phyloP scores from a whole-genome alignment of 2,888 invertebrate genomes.

The Spatulosminthurus flaviceps region DNA sequence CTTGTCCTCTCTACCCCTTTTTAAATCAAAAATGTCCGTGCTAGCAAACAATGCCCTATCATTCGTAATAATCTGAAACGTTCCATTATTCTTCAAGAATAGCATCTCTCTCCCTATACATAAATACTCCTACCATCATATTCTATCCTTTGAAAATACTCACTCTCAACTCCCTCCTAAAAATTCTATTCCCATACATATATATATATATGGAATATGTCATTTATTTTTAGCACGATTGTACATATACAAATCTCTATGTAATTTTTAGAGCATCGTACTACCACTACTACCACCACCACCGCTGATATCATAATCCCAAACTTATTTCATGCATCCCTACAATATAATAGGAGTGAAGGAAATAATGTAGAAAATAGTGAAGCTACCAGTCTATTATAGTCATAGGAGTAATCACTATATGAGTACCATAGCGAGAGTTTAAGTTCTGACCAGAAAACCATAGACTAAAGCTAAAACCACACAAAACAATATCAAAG shows the following conservation, averaged over 20 bases:
- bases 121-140: too few relatives aligned
- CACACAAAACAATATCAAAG: constrained; percentile 6
- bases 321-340: too few relatives aligned
- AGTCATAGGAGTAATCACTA: background rate
- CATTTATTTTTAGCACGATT: too few relatives aligned
- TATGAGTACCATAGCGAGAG: background rate
- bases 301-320: too few relatives aligned
- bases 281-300: too few relatives aligned
- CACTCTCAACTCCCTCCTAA: background rate
- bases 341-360: too few relatives aligned
- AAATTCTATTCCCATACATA: too few relatives aligned
- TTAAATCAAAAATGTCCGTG: constrained; percentile 59
- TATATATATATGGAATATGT: background rate
- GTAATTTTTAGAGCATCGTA: background rate
- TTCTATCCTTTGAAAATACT: too few relatives aligned
- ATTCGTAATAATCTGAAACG: constrained; percentile 54
- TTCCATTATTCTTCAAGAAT: constrained; percentile 34
- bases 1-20: constrained; percentile 55
- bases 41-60: constrained; percentile 55
- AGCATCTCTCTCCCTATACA: background rate
- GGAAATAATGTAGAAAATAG: too few relatives aligned
- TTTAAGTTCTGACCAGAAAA: background rate
- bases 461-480: constrained; percentile 2
- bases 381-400: background rate
- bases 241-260: too few relatives aligned